These are phyloP conservation scores for Poecilia wingei DNA, from an alignment of 2,797 vertebrate genomes.

Conservation along the genomic window DNA sequence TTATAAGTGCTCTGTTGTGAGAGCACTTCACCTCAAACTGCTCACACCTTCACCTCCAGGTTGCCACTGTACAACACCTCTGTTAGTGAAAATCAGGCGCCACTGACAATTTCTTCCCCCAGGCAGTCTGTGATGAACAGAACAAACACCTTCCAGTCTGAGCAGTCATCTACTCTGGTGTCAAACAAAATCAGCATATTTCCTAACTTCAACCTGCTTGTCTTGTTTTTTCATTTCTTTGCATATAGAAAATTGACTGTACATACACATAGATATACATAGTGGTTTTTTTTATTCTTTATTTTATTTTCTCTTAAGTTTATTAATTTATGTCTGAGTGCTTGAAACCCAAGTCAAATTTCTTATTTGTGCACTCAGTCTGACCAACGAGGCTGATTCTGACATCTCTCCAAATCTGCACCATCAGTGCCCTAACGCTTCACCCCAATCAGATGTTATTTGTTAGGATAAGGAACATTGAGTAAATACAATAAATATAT, in stretches of 20 bases:
- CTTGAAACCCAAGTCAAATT: not conserved
- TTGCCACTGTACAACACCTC: not conserved
- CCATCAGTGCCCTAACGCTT: not conserved
- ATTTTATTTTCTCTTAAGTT: not conserved
- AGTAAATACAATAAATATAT: conserved; percentile 20
- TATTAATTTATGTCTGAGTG: not conserved
- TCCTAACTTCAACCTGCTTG: not conserved
- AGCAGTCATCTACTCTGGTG: not conserved
- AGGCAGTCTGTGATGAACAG: not conserved
- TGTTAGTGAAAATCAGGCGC: not conserved
- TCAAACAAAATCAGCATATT: not conserved
- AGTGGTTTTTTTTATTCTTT: not conserved
- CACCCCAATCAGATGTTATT: not conserved
- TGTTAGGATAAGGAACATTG: conserved; percentile 1
- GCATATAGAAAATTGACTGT: not conserved
- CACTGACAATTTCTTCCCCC: not conserved
- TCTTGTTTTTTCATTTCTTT: not conserved
- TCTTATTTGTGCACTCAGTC: not conserved
- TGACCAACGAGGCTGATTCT: not conserved
- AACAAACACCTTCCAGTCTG: not conserved
- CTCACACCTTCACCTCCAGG: too few species aligned
- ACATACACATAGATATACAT: not conserved
- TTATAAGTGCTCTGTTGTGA: not conserved
- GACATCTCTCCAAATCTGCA: not conserved
- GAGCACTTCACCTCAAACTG: not conserved